Evolutionary conservation across 2,797 vertebrate genomes (phyloP), one percentile per base, ranked within the genome.

Genomic region (Tokudaia muenninki): DNA sequence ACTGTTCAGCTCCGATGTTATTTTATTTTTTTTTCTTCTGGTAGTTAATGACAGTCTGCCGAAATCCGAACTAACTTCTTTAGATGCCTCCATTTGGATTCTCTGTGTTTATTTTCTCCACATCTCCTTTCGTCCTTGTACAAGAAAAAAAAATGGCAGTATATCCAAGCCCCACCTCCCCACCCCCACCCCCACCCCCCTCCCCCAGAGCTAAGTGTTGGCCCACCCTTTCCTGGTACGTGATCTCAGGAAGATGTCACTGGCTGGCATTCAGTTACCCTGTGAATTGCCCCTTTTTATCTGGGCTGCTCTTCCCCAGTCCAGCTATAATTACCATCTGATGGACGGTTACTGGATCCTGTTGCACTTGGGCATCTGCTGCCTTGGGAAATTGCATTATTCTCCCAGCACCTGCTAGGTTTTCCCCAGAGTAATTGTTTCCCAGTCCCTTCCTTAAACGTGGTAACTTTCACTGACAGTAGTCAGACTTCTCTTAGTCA

Each of bases 281-380:
- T 97, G 96, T 92, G 83, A 97, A 96, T 97, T 95, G 96, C 86
- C 95, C 94, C 96, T 96, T 97, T 97, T 97, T 96, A 97, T 97
- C 95, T 84, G 19, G 55, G 87, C 95, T 92, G 90, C 94, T 92
- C 97, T 93, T 95, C 95, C 91, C 96, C 50, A 80, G 95, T 94
- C 91, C 86, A 91, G 97, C 91, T 91, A 52, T 97, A 98, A 98
- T 98, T 94, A 96, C 97, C 97, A 95, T 97, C 97, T 97, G 98
- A 98, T 97, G 96, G 97, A 92, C 97, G 96, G 96, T 94, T 96
- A 91, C 97, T 98, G 96, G 97, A 97, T 97, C 97, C 97, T 95
- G 97, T 97, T 97, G 96, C 97, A 95, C 94, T 94, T 78, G 93
- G 87, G 88, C 97, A 98, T 97, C 97, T 98, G 98, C 97, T 97